Evolutionary conservation across 1,140 invertebrate genomes (phyloP).

Genomic region (Wasmannia auropunctata): DNA sequence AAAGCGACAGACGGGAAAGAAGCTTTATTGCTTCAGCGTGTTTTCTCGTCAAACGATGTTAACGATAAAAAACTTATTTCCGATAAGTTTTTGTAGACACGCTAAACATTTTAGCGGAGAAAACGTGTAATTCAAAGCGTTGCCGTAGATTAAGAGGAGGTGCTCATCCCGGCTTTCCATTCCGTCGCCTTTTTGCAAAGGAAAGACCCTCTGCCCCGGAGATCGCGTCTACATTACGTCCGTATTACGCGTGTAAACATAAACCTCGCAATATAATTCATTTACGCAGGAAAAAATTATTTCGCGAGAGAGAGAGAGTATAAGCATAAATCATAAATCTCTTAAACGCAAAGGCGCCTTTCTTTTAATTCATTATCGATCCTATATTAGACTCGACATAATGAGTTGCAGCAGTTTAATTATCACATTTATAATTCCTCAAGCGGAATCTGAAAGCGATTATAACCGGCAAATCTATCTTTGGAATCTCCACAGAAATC

Average conservation of each 20-base stretch:
- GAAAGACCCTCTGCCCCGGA: background rate
- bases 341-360: background rate
- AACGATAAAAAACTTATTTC: constrained; percentile 15
- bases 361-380: background rate
- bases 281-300: background rate
- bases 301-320: background rate
- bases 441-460: background rate
- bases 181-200: background rate
- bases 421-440: background rate
- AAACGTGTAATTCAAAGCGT: constrained; percentile 9
- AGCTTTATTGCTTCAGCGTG: background rate
- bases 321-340: background rate
- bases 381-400: background rate
- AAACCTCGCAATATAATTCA: background rate
- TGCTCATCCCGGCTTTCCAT: background rate
- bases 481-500: background rate
- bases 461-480: background rate
- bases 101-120: background rate
- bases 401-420: background rate
- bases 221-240: background rate
- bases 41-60: background rate
- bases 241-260: background rate
- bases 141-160: background rate
- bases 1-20: background rate
- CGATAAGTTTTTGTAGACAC: background rate